phyloP scores from a whole-genome alignment of 1,140 invertebrate genomes.

The Panulirus ornatus region DNA sequence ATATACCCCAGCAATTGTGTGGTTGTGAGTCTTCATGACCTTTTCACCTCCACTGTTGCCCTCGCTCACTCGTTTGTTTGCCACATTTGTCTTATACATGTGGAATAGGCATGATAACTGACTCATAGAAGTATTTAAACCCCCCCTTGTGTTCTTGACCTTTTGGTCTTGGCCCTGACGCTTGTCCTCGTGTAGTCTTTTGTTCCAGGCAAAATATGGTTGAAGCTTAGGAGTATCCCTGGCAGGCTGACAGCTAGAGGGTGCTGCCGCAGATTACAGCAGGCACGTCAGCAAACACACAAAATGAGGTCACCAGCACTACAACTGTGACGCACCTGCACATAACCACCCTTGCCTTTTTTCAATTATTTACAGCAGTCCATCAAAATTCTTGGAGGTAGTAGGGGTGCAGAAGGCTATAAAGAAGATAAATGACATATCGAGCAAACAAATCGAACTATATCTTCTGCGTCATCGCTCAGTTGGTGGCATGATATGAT shows the following conservation, averaged over 20 bases:
- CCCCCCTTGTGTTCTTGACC: slow-evolving; percentile 31
- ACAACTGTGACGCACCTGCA: slow-evolving; percentile 50
- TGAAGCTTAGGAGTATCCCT: slow-evolving; percentile 36
- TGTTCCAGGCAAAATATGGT: slow-evolving; percentile 57
- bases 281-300: slow-evolving; percentile 35
- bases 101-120: slow-evolving; percentile 69
- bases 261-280: slow-evolving; percentile 17
- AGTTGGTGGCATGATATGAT: slow-evolving; percentile 45
- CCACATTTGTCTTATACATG: slow-evolving; percentile 69
- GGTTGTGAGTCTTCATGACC: neutral
- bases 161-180: slow-evolving; percentile 36
- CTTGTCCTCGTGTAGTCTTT: slow-evolving; percentile 60
- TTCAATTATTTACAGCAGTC: slow-evolving; percentile 59
- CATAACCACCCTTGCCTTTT: slow-evolving; percentile 38
- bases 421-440: slow-evolving; percentile 28
- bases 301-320: slow-evolving; percentile 23
- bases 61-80: slow-evolving; percentile 40
- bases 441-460: slow-evolving; percentile 5
- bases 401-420: slow-evolving; percentile 24
- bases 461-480: slow-evolving; percentile 23
- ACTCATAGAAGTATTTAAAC: slow-evolving; percentile 24
- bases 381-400: slow-evolving; percentile 25
- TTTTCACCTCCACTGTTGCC: slow-evolving; percentile 10
- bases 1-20: neutral
- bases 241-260: slow-evolving; percentile 63